A percentile compares a stretch with the other conserved stretches of the same genome.
Conservation (phyloP, 2,797 vertebrate genomes). For the Cossypha niveicapilla region DNA sequence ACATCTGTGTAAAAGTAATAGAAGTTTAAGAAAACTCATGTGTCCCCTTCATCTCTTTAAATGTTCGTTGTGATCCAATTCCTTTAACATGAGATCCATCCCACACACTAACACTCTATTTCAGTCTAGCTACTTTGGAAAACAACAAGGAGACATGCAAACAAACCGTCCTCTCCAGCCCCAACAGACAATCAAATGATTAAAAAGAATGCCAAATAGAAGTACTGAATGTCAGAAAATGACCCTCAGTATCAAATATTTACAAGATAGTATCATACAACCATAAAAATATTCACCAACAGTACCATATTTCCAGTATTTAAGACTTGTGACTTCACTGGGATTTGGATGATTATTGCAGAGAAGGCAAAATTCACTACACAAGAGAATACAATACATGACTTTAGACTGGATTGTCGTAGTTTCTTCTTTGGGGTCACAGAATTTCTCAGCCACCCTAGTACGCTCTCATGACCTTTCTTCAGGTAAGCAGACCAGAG, state of each 20-base stretch:
- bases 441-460: background rate
- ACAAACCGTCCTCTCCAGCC: background rate
- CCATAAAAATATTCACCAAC: background rate
- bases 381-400: background rate
- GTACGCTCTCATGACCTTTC: background rate
- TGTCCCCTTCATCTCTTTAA: background rate
- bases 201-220: background rate
- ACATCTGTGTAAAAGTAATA: background rate
- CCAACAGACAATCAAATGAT: background rate
- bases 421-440: background rate
- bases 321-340: background rate
- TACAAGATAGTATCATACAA: background rate
- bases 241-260: rapidly evolving
- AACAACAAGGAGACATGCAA: background rate
- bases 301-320: background rate
- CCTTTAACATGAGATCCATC: background rate
- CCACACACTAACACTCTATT: background rate
- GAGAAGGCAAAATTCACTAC: background rate
- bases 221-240: background rate
- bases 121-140: background rate
- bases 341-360: background rate
- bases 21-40: background rate
- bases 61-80: background rate
- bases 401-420: background rate
- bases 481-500: background rate